Evolutionary conservation across 2,113 vertebrate genomes (phyloP).

Genomic region (Maylandia zebra): DNA sequence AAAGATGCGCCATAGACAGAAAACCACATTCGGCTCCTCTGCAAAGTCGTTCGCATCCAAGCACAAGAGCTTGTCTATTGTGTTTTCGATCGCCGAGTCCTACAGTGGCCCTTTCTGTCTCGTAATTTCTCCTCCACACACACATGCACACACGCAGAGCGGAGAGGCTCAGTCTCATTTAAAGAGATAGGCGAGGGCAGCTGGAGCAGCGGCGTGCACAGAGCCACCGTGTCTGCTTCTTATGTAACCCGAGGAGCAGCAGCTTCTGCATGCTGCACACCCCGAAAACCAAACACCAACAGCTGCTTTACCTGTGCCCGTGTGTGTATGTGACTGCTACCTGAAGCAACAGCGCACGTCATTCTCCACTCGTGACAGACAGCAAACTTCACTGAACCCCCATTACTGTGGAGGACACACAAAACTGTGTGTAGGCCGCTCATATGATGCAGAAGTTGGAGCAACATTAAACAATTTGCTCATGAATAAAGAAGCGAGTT

Average conservation of each 20-base stretch:
- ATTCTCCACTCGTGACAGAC: background rate
- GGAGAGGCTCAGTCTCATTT: constrained; percentile 45
- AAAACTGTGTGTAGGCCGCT: background rate
- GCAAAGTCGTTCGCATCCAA: background rate
- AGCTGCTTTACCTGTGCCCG: background rate
- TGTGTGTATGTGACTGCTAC: background rate
- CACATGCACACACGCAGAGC: constrained; percentile 17
- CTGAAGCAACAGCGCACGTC: background rate
- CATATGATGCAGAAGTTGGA: background rate
- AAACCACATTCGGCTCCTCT: background rate
- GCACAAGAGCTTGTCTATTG: background rate
- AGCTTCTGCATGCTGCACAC: background rate
- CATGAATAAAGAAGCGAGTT: background rate
- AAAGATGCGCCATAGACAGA: constrained; percentile 34
- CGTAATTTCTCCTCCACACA: constrained; percentile 37
- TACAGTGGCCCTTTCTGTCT: constrained; percentile 46
- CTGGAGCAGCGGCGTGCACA: constrained; percentile 19
- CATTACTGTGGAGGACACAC: background rate
- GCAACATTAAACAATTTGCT: background rate
- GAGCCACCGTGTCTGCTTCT: constrained; percentile 12
- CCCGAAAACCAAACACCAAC: background rate
- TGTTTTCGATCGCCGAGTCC: constrained; percentile 20
- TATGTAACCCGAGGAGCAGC: constrained; percentile 47
- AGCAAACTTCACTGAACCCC: background rate
- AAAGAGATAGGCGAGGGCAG: constrained; percentile 56